Evolutionary conservation across 2,797 vertebrate species (phyloP).

Genomic region (Oreonectes daqikongensis): DNA sequence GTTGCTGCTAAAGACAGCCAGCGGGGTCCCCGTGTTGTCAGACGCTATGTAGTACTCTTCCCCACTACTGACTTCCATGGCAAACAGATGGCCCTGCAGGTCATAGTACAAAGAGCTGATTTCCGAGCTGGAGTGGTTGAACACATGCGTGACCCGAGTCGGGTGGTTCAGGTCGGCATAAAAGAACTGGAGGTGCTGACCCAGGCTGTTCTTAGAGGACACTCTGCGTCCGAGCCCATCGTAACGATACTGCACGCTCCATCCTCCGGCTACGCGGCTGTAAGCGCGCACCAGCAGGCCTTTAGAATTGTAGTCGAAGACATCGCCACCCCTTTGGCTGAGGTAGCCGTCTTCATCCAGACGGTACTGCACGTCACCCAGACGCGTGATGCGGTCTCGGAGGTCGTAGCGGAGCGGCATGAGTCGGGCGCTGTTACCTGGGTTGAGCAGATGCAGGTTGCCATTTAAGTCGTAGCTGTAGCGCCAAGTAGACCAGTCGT

Average conservation of each 20-base stretch:
- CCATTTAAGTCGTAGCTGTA: constrained; percentile 98
- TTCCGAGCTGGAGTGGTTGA: constrained; percentile 98
- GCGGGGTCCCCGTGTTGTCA: constrained; percentile 94
- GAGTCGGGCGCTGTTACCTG: constrained; percentile 91
- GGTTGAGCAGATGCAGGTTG: constrained; percentile 95
- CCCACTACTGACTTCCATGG: constrained; percentile 98
- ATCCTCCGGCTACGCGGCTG: constrained; percentile 87
- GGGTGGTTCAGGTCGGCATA: constrained; percentile 98
- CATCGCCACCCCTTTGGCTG: constrained; percentile 88
- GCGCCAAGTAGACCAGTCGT: constrained; percentile 97
- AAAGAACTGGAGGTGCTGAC: constrained; percentile 97
- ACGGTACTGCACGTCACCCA: constrained; percentile 95
- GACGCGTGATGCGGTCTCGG: constrained; percentile 92
- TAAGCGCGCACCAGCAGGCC: constrained; percentile 93
- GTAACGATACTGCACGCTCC: constrained; percentile 96
- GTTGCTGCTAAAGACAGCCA: constrained; percentile 98
- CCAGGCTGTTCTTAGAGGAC: constrained; percentile 93
- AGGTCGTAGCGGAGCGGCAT: constrained; percentile 96
- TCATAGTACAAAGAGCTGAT: constrained; percentile 98
- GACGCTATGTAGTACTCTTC: constrained; percentile 99
- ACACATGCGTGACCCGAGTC: constrained; percentile 92
- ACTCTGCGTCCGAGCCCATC: constrained; percentile 93
- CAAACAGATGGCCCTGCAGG: constrained; percentile 97
- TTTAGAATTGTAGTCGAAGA: constrained; percentile 99
- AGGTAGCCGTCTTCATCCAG: constrained; percentile 95